Evolutionary conservation across 2,888 invertebrate genomes (phyloP), one percentile per base, ranked within the genome.

Genomic region (Andrena bucephala): DNA sequence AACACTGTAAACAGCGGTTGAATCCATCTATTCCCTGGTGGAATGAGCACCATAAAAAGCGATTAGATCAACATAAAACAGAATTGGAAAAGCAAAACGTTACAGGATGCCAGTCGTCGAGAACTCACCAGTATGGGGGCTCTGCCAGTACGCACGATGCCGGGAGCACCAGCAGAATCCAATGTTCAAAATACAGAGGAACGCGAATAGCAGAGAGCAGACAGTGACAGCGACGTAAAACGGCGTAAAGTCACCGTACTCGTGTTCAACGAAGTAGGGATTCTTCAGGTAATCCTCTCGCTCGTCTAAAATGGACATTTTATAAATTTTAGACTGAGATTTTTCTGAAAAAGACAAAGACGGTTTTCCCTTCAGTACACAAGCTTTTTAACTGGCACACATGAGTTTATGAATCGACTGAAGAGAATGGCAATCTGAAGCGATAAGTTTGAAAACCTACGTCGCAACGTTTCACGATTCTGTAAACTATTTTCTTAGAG

Each of bases 211-310:
- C 54, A 97, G 95, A 5, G 97, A 96, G 94, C 97, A 97, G 93
- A 98, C 96, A 33, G 97, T 96, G 85, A 98, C 96, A 24, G 96
- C 96, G 88, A 97, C 96, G 95, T 98, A 98, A 94, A 98, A 98
- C 62, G 97, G 96, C n/a, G 97, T 96, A 92, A 97, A 98, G 94
- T 98, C 97, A 81, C 97, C 97, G 94, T 95, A 95, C 83, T 95
- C 94, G 89, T 94, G 95, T 84, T 95, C 95, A 84, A 94, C 94
- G 86, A 95, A 96, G 90, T 95, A 96, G 62, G 96, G 96, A 94
- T 96, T 96, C 85, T 95, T 95, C 93, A 95, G 93, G 93, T 96
- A 96, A 83, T 95, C 96, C 74, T 95, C 94, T 89, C 95, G 95
- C 88, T 96, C 95, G 92, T 95, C 95, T 94, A 96, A 94, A 94